A percentile compares a stretch with the other conserved stretches of the same genome.
Conservation (phyloP, 2,797 vertebrate species). For the Coilia nasus region DNA sequence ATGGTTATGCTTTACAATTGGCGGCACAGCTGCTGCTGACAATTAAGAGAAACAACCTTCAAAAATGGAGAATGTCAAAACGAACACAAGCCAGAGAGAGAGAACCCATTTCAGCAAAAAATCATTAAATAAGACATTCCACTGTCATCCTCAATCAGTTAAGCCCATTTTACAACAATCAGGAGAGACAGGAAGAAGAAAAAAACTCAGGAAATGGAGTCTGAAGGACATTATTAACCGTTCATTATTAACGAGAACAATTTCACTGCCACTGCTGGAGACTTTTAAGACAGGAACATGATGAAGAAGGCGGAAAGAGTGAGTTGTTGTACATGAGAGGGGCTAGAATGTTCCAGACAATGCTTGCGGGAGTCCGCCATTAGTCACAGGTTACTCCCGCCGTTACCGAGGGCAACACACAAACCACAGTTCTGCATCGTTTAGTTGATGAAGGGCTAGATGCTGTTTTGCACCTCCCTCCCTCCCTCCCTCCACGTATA, state of each 20-base stretch:
- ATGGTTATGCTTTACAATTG: constrained; percentile 48
- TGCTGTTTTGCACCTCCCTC: constrained; percentile 51
- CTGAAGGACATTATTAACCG: constrained; percentile 47
- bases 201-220: constrained; percentile 67
- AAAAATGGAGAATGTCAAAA: constrained; percentile 64
- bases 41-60: constrained; percentile 70
- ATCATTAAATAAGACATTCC: constrained; percentile 47
- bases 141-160: constrained; percentile 63
- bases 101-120: constrained; percentile 29
- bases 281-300: constrained; percentile 63
- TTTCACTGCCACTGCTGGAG: constrained; percentile 60
- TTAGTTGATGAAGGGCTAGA: constrained; percentile 62
- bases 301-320: constrained; percentile 62
- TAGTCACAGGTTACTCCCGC: constrained; percentile 55
- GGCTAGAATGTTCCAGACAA: constrained; percentile 49
- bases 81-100: constrained; percentile 56
- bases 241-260: constrained; percentile 65
- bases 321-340: constrained; percentile 51
- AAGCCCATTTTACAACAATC: constrained; percentile 60
- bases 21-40: constrained; percentile 61
- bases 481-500: constrained; percentile 39
- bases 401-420: constrained; percentile 47
- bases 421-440: constrained; percentile 64
- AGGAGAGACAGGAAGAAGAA: constrained; percentile 41
- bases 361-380: constrained; percentile 54